Base-by-base conservation (phyloP, 2,888 invertebrate species). In the Athalia cordata region DNA sequence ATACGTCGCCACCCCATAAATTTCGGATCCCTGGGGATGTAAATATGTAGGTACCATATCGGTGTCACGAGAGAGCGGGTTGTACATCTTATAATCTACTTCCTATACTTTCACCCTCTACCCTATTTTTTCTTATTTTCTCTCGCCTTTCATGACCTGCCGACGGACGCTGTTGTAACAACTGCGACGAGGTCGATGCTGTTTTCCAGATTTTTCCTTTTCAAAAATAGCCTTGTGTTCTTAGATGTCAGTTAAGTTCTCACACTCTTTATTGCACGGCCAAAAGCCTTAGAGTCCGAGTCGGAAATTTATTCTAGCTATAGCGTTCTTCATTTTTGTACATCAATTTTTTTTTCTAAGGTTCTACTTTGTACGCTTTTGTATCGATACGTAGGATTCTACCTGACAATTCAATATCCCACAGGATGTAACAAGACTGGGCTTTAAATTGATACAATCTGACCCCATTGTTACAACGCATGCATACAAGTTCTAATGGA, bases 91-190 rank as follows among this genome's bases (percentile, higher is more conserved):
- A 29, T 29, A 29, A 29, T 29, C 29, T 29, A 29, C 29, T 29
- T 55, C 55, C 43, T 55, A 68, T 55, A 50, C 68, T 29, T 7
- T 64, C 55, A 49, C 49, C 47, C 49, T 72, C 70, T 45, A 45
- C 70, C 70, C 70, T 57, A 62, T 61, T 7, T 11, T 61, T 15
- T 62, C 62, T 52, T 45, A 62, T 75, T 75, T 64, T 64, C 57
- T 74, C 74, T 57, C 59, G 50, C 50, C 52, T 62, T 75, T 75
- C 78, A 78, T 65, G 78, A 78, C 62, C 78, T 74, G 72, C 78
- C 72, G 78, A 78, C 78, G 72, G 78, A 78, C 72, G 64, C 59
- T 74, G 78, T 78, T 78, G 72, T 57, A 78, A 65, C 78, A 78
- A 78, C 78, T 78, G 78, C 52, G 52, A 43, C 52, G 11, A 9